Base-by-base conservation (phyloP, 2,888 invertebrate species). In the Limnephilus auricula region DNA sequence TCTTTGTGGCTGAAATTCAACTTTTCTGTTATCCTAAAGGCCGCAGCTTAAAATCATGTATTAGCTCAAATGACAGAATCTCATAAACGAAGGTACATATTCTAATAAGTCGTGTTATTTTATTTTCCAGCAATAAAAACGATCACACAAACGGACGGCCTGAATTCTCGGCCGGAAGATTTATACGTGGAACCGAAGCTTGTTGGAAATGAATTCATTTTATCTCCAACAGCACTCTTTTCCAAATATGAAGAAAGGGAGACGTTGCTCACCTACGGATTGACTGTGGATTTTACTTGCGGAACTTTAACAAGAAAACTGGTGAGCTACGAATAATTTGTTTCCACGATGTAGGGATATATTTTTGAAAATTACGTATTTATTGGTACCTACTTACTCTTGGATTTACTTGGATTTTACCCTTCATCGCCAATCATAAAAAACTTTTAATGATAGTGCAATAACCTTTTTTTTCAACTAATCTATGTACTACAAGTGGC, bases 231-330 rank as follows among this genome's bases (percentile, higher is more conserved):
- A 82, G 93, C 93, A 25, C 93, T 93, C 0, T 96, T 94, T 91
- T 92, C 87, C n/a, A 86, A 94, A 0, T 96, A 95, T 93, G 96
- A 96, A 93, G 94, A 95, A 93, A 65, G 94, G 78, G 96, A 96
- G 93, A 95, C 94, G 0, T 85, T 84, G n/a, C 34, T 13, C 25
- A 10, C 9, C 15, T 84, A 37, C n/a, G 37, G n/a, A n/a, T 25
- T 84, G 30, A 37, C n/a, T 12, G 30, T 84, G 10, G 37, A n/a
- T n/a, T 84, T 84, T n/a, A 37, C 84, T n/a, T 84, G 84, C n/a
- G 9, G 2, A 34, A 12, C 34, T 12, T n/a, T n/a, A 32, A 12
- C n/a, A 3, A 84, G 40, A 40, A 40, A 1, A n/a, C 84, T 84
- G 84, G 84, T 84, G n/a, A 84, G 40, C 37, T 40, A n/a, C 18